Percentiles rank a stretch among this genome's conserved stretches.
phyloP scores from a whole-genome alignment of 2,113 vertebrate species.

The Rhagologus leucostigma region DNA sequence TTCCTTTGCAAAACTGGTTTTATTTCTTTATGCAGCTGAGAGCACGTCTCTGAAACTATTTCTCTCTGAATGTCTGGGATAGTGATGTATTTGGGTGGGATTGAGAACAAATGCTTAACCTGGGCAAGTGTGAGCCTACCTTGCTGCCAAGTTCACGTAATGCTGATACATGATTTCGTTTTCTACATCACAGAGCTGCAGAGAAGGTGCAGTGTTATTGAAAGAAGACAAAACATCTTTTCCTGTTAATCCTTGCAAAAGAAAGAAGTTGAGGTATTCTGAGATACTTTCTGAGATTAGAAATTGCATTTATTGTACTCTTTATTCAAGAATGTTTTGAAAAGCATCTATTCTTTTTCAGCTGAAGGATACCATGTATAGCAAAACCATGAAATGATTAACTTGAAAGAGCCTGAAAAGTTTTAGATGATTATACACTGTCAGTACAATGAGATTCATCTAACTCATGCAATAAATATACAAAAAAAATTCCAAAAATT shows the following conservation, averaged over 20 bases:
- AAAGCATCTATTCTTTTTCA: not conserved
- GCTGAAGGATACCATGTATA: not conserved
- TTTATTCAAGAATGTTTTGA: not conserved
- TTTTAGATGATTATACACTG: not conserved
- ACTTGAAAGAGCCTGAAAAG: not conserved
- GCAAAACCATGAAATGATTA: not conserved
- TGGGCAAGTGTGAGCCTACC: not conserved
- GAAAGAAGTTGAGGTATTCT: not conserved
- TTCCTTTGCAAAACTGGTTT: not conserved
- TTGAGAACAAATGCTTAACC: not conserved
- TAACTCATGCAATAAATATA: not conserved
- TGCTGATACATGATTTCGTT: not conserved
- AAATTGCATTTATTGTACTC: not conserved
- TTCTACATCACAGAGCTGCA: not conserved
- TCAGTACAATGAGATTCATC: not conserved
- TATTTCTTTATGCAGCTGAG: not conserved
- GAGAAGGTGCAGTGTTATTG: not conserved
- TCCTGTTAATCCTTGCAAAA: not conserved
- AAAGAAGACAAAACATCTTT: not conserved
- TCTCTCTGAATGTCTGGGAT: not conserved
- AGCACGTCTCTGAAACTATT: not conserved
- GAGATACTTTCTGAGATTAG: not conserved
- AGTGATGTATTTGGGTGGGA: not conserved
- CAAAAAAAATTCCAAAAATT: rapidly evolving
- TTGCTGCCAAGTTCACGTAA: not conserved